Conservation (phyloP, 2,797 vertebrate species). For the Danionella dracula region DNA sequence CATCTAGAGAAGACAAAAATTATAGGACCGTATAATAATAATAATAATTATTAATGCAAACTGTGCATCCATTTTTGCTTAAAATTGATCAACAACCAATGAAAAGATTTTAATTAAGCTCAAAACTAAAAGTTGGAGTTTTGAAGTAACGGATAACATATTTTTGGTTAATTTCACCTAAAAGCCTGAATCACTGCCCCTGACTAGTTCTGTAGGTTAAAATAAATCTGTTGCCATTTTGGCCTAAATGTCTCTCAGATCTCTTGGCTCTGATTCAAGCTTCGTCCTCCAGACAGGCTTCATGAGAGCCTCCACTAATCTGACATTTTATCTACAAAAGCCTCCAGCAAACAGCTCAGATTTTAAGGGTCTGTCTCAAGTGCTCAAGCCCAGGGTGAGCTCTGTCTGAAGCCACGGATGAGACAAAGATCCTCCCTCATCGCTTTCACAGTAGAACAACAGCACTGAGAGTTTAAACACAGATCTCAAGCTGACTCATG, state of each 20-base stretch:
- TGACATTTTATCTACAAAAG: slow-evolving; percentile 9
- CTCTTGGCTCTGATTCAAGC: neutral
- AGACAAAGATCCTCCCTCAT: neutral
- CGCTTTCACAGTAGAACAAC: neutral
- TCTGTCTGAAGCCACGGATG: slow-evolving; percentile 3
- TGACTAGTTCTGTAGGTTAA: no score
- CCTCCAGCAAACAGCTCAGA: slow-evolving; percentile 1
- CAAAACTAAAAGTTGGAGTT: no score
- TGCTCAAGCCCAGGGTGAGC: neutral
- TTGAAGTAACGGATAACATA: no score
- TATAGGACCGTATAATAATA: no score
- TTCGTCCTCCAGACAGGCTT: neutral
- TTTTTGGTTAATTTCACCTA: no score
- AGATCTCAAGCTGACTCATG: neutral
- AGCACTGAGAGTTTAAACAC: slow-evolving; percentile 13
- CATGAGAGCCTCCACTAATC: slow-evolving; percentile 13
- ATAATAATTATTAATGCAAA: no score
- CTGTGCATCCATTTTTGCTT: no score
- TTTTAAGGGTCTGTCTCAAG: slow-evolving; percentile 14
- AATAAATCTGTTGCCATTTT: no score
- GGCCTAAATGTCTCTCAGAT: neutral
- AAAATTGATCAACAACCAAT: no score
- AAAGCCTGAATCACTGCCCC: no score
- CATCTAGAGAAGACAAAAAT: no score
- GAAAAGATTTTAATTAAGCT: no score